Evolutionary conservation across 2,113 vertebrate species (phyloP), one percentile per base, ranked within the genome.

Genomic region (Mugil cephalus): DNA sequence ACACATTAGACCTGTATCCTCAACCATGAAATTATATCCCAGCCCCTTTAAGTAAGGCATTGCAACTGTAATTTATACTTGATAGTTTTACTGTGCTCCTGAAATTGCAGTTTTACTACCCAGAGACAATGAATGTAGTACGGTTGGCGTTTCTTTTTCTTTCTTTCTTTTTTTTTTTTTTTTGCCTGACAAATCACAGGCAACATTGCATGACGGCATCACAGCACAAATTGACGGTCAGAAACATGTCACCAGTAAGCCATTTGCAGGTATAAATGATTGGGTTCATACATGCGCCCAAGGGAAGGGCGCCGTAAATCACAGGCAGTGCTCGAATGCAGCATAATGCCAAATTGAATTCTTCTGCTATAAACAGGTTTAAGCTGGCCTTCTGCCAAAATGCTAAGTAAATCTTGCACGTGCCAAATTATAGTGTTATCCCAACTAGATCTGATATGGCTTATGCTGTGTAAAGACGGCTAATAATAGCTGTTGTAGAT

Each of bases 341-440:
- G 72, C 60, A 48, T 76, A 42, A 76, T 30, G 81, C 83, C 86
- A 83, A 80, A 83, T 85, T 69, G 61, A 88, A 84, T 82, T 87
- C 66, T 63, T 58, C 55, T 35, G 69, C 10, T 66, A 79, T 55
- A 84, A 86, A 80, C 19, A 67, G 69, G 52, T 56, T 80, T 72
- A 52, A 45, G 35, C 48, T 90, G 82, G 88, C 66, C 17, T 40
- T 17, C 56, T 64, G 75, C 80, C 87, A 91, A 58, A 74, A 64
- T 42, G 48, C 65, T 63, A 19, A 87, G 50, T 79, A 79, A 80
- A 85, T 87, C 45, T 52, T 53, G 69, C 67, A 62, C 39, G 15
- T 77, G 60, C 79, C 67, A 79, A 77, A 87, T 81, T 66, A 73
- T 54, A 72, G 14, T 70, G 69, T 78, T 80, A 80, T 78, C 64